phyloP scores from a whole-genome alignment of 2,113 vertebrate species.

The western clawed frog (Xenopus tropicalis) region UCB_Xtro_10.0 CM004444.2:136836501-136837000 shows the following conservation, averaged over 20 bases:
- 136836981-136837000: slow-evolving; percentile 15
- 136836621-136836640: background rate
- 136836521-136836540: background rate
- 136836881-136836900: background rate
- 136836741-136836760: slow-evolving; percentile 5
- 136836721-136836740: slow-evolving; percentile 34
- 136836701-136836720: slow-evolving; percentile 10
- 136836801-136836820: slow-evolving; percentile 32
- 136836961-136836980: slow-evolving; percentile 12
- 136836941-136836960: slow-evolving; percentile 17
- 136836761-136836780: slow-evolving; percentile 36
- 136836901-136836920: slow-evolving; percentile 6
- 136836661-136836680: slow-evolving; percentile 1
- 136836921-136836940: background rate
- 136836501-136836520: too few species aligned
- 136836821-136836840: background rate
- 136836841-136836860: background rate
- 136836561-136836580: too few species aligned
- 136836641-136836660: background rate
- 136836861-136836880: background rate
- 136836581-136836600: too few species aligned
- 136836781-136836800: slow-evolving; percentile 39
- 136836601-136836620: background rate
- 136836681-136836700: slow-evolving; percentile 15
- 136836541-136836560: too few species aligned